Evolutionary conservation across 1,140 invertebrate genomes (phyloP).

Genomic region (Ceratina japonica): DNA sequence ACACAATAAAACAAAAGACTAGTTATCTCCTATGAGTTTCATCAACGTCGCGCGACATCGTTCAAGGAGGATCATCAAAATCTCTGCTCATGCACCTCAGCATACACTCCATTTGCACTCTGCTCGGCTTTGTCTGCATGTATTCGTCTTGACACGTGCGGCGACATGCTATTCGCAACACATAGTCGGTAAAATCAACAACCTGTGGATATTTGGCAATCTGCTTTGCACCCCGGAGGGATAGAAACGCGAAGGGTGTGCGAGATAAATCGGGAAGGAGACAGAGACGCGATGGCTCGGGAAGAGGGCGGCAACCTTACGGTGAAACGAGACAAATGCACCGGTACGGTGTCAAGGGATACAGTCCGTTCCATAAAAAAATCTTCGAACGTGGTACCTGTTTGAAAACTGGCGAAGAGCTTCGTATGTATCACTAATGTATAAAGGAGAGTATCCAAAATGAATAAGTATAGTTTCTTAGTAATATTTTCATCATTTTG

Average conservation of each 20-base stretch:
- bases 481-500: no score
- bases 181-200: conserved; percentile 73
- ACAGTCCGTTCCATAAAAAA: no score
- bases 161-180: conserved; percentile 50
- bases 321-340: background rate
- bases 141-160: conserved; percentile 52
- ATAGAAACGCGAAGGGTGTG: background rate
- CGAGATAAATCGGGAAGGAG: conserved; percentile 19
- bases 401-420: no score
- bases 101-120: conserved; percentile 21
- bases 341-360: background rate
- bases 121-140: conserved; percentile 9
- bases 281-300: background rate
- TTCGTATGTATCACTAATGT: no score
- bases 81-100: background rate
- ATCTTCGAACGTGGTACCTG: no score
- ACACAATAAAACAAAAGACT: no score
- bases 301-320: no score
- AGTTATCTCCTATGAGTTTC: no score
- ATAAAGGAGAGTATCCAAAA: no score
- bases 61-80: background rate
- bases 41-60: no score
- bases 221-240: conserved; percentile 66
- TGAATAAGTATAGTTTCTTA: background rate
- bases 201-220: conserved; percentile 78